Base-by-base conservation (phyloP, 2,888 invertebrate genomes). In the Melieria picta region DNA sequence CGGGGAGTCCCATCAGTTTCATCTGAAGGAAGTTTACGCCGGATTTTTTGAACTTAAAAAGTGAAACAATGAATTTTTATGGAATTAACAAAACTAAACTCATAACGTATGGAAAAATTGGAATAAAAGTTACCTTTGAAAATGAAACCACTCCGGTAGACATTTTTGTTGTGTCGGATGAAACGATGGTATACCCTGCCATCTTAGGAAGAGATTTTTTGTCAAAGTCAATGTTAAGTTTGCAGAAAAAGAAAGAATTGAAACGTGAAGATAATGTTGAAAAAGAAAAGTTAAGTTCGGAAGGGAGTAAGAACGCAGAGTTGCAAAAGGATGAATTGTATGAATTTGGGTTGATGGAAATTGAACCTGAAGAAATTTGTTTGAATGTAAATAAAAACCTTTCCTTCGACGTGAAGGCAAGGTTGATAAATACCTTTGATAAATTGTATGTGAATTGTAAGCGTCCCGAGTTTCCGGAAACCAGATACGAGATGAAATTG, bases 1-100 rank as follows among this genome's bases (percentile, higher is more conserved):
- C 75, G 69, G 76, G 76, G 55, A 74, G 73, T 57, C 69, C 69
- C 0, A 69, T 74, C 13, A 74, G 74, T 55, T 60, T 74, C 13
- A 68, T 74, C 5, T 62, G 69, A 11, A 9, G 66, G 47, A 48
- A 69, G 66, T 72, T 71, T 30, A 60, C 72, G 30, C 71, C 72
- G 30, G 52, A 62, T 66, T 46, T 71, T 58, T 73, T 69, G 11
- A 47, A 65, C 65, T 72, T 57, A 42, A 62, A 60, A 30, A 47
- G 16, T 16, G 16, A 16, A 16, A n/a, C n/a, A 16, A 16, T 16
- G 16, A 16, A 16, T 45, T 46, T 61, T 46, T 61, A 7, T 11
- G 46, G 46, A 43, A 61, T 61, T 43, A 52, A 45, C 11, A 74
- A 74, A 10, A 10, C 64, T 10, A 11, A 72, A 16, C 64, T 69